A percentile compares a stretch with the other conserved stretches of the same genome.
Conservation (phyloP, 92 coral and sea anemone species). For the Epizoanthus scotinus region DNA sequence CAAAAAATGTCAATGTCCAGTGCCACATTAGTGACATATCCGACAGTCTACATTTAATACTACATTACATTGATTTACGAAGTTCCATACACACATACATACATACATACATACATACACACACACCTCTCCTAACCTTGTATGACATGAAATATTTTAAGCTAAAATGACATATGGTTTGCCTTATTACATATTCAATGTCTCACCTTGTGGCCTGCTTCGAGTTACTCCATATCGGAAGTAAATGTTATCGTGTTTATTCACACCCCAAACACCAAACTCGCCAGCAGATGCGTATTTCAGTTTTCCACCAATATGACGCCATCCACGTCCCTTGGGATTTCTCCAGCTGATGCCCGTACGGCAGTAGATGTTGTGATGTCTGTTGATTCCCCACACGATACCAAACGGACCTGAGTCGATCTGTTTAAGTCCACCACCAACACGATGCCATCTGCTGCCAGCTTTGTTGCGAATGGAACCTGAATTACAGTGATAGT, state of each 20-base stretch:
- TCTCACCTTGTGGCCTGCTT: background rate
- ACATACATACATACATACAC: too few species aligned
- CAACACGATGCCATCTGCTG: constrained; percentile 20
- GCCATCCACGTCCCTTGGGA: constrained; percentile 9
- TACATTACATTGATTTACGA: too few species aligned
- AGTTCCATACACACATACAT: too few species aligned
- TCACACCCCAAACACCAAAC: constrained; percentile 31
- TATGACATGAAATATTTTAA: too few species aligned
- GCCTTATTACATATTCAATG: too few species aligned
- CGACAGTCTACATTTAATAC: too few species aligned
- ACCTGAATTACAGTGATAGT: background rate
- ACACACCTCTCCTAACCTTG: too few species aligned
- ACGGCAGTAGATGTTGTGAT: constrained; percentile 31
- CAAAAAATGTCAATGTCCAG: too few species aligned
- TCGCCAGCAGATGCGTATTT: background rate
- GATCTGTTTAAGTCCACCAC: constrained; percentile 31
- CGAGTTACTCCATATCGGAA: constrained; percentile 27
- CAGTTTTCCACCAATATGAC: background rate
- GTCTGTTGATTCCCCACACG: constrained; percentile 43
- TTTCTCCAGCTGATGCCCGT: constrained; percentile 27
- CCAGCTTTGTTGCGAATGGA: constrained; percentile 16
- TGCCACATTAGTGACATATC: too few species aligned
- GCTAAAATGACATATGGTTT: too few species aligned
- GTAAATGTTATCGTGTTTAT: background rate
- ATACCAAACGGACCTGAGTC: constrained; percentile 51